Evolutionary conservation across 1,140 invertebrate species (phyloP).

Genomic region (Drosophila sp.): DNA sequence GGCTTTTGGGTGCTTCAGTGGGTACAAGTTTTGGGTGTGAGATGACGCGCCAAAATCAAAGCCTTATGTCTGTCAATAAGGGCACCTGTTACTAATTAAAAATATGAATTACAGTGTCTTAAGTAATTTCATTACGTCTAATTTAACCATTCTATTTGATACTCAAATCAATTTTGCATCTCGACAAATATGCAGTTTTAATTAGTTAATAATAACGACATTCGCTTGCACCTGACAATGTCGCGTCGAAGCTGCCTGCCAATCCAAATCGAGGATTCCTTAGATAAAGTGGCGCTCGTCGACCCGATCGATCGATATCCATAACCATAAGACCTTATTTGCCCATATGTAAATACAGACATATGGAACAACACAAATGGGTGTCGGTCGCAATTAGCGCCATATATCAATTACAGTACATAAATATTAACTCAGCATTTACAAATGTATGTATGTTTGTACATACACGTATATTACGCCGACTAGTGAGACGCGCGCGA

Average conservation of each 20-base stretch:
- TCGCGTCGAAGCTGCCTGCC: conserved; percentile 47
- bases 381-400: conserved; percentile 78
- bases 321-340: conserved; percentile 8
- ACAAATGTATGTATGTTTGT: conserved; percentile 22
- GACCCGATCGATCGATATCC: conserved; percentile 20
- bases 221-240: conserved; percentile 64
- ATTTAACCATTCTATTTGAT: conserved; percentile 31
- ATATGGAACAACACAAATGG: conserved; percentile 49
- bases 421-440: conserved; percentile 49
- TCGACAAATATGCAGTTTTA: conserved; percentile 78
- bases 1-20: conserved; percentile 15
- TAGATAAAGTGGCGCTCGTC: conserved; percentile 62
- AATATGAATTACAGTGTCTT: conserved; percentile 29
- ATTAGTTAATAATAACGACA: conserved; percentile 77
- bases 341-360: neutral
- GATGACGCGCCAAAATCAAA: conserved; percentile 31
- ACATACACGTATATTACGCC: conserved; percentile 35
- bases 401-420: conserved; percentile 78
- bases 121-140: conserved; percentile 34
- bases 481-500: conserved; percentile 35
- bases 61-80: conserved; percentile 23
- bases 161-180: conserved; percentile 70
- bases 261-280: conserved; percentile 63
- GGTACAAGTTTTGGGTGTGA: conserved; percentile 8
- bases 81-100: conserved; percentile 9